Evolutionary conservation across 2,113 vertebrate genomes (phyloP).

Genomic region (cat (Felis catus)): DNA sequence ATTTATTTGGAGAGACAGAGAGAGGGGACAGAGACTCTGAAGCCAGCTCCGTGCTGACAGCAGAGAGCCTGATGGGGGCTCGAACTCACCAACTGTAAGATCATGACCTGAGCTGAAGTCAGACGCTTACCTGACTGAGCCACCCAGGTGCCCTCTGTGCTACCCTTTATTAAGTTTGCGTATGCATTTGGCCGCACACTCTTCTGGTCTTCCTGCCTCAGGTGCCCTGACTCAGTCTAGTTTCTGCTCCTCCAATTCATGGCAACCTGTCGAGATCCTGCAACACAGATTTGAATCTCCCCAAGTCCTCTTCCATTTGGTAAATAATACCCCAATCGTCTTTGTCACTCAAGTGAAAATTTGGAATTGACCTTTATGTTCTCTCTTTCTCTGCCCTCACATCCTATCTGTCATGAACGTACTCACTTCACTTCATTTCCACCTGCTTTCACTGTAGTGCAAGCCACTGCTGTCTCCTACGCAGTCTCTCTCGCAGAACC

Average conservation of each 20-base stretch:
- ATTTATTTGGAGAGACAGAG: too few species aligned
- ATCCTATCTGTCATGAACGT: background rate
- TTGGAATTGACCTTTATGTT: background rate
- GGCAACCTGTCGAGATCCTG: background rate
- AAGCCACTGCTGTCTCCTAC: background rate
- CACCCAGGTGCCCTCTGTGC: background rate
- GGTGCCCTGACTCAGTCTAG: background rate
- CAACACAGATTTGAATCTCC: background rate
- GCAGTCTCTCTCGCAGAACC: background rate
- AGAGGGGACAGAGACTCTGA: too few species aligned
- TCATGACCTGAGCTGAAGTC: too few species aligned
- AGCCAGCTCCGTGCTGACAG: too few species aligned
- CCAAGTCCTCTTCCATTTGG: background rate
- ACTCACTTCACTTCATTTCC: background rate
- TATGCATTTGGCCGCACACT: background rate
- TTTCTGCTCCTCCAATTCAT: background rate
- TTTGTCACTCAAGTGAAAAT: background rate
- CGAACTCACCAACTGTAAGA: too few species aligned
- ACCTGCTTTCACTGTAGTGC: background rate
- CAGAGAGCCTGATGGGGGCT: too few species aligned
- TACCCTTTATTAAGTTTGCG: background rate
- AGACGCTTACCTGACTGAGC: too few species aligned
- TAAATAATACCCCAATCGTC: background rate
- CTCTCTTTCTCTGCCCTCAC: background rate
- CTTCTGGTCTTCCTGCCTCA: background rate